phyloP scores from a whole-genome alignment of 1,140 invertebrate genomes.

The Diploscapter pachys region DNA sequence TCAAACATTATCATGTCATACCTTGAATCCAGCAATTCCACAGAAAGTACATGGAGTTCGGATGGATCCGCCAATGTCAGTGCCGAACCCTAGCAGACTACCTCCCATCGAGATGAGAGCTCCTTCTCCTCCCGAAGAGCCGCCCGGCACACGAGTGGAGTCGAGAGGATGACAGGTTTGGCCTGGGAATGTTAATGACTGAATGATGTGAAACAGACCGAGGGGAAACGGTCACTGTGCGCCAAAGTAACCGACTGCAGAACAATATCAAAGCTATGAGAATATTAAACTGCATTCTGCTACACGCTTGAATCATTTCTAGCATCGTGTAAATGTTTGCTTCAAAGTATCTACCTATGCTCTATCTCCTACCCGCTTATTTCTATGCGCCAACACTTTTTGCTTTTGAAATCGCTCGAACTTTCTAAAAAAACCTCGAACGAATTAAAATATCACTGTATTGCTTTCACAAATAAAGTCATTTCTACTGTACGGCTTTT shows the following conservation, averaged over 20 bases:
- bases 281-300: background rate
- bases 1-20: no score
- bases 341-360: background rate
- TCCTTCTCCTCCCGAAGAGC: slow-evolving; percentile 60
- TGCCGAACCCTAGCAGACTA: slow-evolving; percentile 59
- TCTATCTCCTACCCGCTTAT: no score
- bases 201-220: no score
- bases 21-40: slow-evolving; percentile 60
- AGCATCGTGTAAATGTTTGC: background rate
- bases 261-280: no score
- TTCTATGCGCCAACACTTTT: no score
- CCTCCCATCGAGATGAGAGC: slow-evolving; percentile 59
- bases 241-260: no score
- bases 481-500: no score
- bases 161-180: background rate
- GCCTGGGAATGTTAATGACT: background rate
- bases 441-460: no score
- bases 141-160: slow-evolving; percentile 49
- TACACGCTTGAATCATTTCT: background rate
- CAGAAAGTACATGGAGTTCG: slow-evolving; percentile 60
- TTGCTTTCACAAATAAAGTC: no score
- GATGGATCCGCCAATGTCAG: slow-evolving; percentile 60
- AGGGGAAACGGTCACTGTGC: no score
- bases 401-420: no score
- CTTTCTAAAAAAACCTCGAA: no score